A percentile compares a stretch with the other conserved stretches of the same genome.
phyloP scores from a whole-genome alignment of 2,113 vertebrate species.

The Ochotona princeps region DNA sequence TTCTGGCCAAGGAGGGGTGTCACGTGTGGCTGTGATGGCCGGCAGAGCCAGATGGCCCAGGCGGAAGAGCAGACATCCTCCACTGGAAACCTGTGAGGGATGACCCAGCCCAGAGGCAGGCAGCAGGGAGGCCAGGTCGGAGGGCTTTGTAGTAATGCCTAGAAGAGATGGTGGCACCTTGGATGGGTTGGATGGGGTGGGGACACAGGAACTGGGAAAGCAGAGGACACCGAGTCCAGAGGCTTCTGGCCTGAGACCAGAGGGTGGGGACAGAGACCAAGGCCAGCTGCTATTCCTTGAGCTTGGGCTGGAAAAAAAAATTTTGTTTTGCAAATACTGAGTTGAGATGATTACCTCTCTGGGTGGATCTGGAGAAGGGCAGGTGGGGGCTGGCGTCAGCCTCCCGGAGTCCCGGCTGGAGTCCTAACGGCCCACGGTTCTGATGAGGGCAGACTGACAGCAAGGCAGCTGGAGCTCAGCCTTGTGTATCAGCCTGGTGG shows the following conservation, averaged over 20 bases:
- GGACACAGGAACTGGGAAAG: neutral
- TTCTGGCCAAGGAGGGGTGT: neutral
- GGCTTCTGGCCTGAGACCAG: neutral
- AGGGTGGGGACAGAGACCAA: neutral
- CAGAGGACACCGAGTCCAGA: neutral
- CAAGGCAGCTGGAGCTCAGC: neutral
- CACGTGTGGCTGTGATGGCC: neutral
- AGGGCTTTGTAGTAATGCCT: neutral
- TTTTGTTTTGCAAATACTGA: neutral
- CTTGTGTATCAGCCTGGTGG: neutral
- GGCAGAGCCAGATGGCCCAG: neutral
- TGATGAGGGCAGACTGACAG: neutral
- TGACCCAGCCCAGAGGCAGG: neutral
- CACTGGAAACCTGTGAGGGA: neutral
- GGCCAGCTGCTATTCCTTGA: neutral
- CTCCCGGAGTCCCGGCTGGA: neutral
- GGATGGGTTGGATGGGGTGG: neutral
- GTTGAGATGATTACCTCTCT: neutral
- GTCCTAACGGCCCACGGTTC: neutral
- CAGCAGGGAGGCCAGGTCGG: slow-evolving; percentile 19
- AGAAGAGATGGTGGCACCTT: neutral
- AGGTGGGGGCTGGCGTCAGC: neutral
- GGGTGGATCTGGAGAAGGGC: neutral
- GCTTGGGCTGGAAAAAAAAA: neutral
- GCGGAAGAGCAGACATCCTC: neutral